Evolutionary conservation across 2,797 vertebrate species (phyloP).

Genomic region (Lagorchestes hirsutus): DNA sequence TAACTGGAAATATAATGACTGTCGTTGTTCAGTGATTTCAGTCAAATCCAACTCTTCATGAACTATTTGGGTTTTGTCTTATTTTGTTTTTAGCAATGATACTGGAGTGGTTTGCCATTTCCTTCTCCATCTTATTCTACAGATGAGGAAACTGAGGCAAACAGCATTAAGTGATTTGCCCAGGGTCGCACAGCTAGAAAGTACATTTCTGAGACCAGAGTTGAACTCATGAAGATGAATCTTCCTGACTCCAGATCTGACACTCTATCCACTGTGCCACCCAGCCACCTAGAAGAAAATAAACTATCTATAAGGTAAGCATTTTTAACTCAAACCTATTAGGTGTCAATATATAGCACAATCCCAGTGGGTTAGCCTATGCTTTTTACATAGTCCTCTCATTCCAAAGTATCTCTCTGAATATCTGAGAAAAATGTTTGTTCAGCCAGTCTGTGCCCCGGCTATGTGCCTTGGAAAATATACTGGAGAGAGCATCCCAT

Average conservation of each 20-base stretch:
- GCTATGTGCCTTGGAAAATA: neutral
- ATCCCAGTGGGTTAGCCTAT: neutral
- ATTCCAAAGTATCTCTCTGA: slow-evolving; percentile 6
- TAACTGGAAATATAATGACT: neutral
- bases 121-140: neutral
- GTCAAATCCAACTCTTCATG: neutral
- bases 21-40: neutral
- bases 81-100: neutral
- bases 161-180: neutral
- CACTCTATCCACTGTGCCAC: neutral
- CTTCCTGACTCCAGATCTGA: neutral
- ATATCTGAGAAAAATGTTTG: neutral
- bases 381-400: neutral
- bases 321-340: neutral
- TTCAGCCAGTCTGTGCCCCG: neutral
- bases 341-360: slow-evolving; percentile 6
- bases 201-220: neutral
- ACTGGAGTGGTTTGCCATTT: neutral
- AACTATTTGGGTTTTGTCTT: neutral
- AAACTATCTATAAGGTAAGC: neutral
- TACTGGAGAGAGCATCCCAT: neutral
- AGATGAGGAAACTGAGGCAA: neutral
- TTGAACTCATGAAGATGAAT: neutral
- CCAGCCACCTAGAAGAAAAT: slow-evolving; percentile 12
- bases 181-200: neutral